A percentile compares a stretch with the other conserved stretches of the same genome.
Evolutionary conservation across 2,888 invertebrate species (phyloP).

Genomic region (Osedax frankpressi): DNA sequence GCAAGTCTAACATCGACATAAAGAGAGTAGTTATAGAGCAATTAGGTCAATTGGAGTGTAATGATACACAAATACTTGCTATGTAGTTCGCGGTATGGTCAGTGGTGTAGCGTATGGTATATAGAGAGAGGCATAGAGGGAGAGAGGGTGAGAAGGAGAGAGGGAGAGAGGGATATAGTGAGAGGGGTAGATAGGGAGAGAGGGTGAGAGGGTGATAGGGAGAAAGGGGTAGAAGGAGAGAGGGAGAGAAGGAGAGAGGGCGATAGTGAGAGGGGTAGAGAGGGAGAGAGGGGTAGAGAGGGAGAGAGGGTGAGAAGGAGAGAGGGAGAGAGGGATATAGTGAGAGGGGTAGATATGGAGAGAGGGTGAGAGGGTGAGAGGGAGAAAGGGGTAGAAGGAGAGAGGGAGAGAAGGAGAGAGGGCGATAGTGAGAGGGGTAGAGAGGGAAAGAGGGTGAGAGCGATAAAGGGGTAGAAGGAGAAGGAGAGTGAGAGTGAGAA

Average conservation of each 20-base stretch:
- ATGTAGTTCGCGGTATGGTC: no score
- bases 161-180: not conserved
- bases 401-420: not conserved
- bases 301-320: not conserved
- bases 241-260: not conserved
- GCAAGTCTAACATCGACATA: no score
- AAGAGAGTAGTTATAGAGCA: no score
- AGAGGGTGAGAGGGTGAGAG: not conserved
- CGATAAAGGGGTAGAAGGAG: not conserved
- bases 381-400: not conserved
- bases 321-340: not conserved
- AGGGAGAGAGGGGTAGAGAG: not conserved
- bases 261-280: not conserved
- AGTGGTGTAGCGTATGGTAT: no score
- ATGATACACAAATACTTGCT: no score
- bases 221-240: not conserved
- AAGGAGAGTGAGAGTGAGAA: not conserved
- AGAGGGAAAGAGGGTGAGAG: not conserved
- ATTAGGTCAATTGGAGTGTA: no score
- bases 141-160: no score
- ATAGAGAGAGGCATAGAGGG: no score
- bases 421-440: not conserved
- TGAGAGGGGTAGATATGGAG: not conserved
- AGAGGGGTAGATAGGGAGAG: not conserved
- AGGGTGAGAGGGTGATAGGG: slow-evolving; percentile 3